phyloP scores from a whole-genome alignment of 2,797 vertebrate genomes.

The Periparus ater region DNA sequence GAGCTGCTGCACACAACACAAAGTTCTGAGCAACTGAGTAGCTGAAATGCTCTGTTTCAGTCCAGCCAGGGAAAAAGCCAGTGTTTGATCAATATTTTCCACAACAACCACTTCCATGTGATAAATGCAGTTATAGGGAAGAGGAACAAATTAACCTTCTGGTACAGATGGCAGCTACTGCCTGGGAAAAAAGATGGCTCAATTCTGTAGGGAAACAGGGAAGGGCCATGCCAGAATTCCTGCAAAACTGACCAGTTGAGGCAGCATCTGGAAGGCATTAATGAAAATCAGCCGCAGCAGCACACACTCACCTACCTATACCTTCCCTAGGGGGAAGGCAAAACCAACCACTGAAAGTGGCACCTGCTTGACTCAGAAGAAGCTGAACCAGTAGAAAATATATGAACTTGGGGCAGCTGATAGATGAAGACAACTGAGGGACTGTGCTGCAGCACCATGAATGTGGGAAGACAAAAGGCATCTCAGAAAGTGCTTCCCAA shows the following conservation, averaged over 20 bases:
- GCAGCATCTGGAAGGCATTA: constrained; percentile 6
- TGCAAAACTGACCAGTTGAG: not conserved
- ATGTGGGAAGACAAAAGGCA: constrained; percentile 55
- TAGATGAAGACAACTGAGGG: constrained; percentile 7
- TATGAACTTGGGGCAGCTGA: constrained; percentile 44
- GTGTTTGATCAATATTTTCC: constrained; percentile 77
- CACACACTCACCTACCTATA: not conserved
- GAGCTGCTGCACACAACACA: not conserved
- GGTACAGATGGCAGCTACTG: constrained; percentile 68
- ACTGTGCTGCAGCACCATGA: not conserved
- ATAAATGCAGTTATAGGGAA: constrained; percentile 75
- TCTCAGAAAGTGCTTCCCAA: not conserved
- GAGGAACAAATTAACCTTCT: constrained; percentile 78
- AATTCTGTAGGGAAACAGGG: constrained; percentile 61
- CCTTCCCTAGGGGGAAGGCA: not conserved
- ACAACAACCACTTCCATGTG: constrained; percentile 76
- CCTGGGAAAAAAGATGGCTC: constrained; percentile 73
- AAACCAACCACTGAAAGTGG: not conserved
- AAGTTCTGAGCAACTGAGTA: constrained; percentile 24
- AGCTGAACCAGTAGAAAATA: not conserved
- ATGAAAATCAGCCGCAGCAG: not conserved
- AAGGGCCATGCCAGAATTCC: not conserved
- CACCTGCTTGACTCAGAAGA: not conserved
- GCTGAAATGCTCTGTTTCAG: constrained; percentile 52
- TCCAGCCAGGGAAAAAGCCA: constrained; percentile 64